phyloP scores from a whole-genome alignment of 1,140 invertebrate species.

The Halesus radiatus region DNA sequence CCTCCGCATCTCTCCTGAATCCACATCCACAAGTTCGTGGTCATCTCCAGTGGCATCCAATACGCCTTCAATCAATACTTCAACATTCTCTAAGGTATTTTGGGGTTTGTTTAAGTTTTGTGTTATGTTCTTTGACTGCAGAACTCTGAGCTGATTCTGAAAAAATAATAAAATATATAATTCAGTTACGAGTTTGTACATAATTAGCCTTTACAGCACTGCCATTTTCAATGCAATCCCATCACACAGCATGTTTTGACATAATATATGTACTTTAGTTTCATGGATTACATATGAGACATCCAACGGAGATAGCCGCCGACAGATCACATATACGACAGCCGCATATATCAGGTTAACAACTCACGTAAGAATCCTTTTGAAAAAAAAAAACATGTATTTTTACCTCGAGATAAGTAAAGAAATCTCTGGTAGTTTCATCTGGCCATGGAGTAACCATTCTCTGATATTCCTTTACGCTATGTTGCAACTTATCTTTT shows the following conservation, averaged over 20 bases:
- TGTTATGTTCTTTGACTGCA: slow-evolving; percentile 59
- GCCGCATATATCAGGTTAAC: no score
- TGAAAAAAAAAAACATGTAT: background rate
- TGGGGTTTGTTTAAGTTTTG: slow-evolving; percentile 31
- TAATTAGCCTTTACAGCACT: background rate
- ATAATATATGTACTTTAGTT: no score
- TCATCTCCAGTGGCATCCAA: slow-evolving; percentile 59
- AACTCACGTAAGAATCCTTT: background rate
- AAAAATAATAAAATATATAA: slow-evolving; percentile 21
- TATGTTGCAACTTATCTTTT: slow-evolving; percentile 9
- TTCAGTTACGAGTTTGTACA: background rate
- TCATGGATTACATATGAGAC: no score
- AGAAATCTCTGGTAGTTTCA: slow-evolving; percentile 63
- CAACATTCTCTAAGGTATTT: background rate
- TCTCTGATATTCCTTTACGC: slow-evolving; percentile 3
- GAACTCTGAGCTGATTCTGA: slow-evolving; percentile 66
- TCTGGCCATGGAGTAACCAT: slow-evolving; percentile 38
- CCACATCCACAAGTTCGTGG: slow-evolving; percentile 51
- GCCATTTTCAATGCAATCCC: background rate
- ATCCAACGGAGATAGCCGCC: no score
- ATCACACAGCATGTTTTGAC: no score
- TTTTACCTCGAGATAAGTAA: slow-evolving; percentile 66
- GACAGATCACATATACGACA: no score
- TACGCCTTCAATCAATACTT: slow-evolving; percentile 57
- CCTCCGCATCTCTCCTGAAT: slow-evolving; percentile 58